Evolutionary conservation across 2,797 vertebrate genomes (phyloP).

Genomic region (Sibirionetta formosa): DNA sequence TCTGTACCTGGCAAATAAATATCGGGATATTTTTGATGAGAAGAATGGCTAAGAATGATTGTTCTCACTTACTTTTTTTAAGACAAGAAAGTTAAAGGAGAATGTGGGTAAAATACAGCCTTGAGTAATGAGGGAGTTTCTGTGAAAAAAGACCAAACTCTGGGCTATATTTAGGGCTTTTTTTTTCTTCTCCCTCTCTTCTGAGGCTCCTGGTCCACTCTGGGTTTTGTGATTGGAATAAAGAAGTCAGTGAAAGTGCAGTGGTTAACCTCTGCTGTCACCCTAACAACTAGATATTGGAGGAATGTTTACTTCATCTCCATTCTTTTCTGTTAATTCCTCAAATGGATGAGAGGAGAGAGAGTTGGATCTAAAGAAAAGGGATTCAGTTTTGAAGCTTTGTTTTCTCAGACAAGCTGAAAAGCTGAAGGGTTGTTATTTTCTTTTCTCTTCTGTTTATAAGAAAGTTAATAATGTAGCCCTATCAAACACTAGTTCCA

Average conservation of each 20-base stretch:
- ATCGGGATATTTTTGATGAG: background rate
- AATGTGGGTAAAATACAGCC: background rate
- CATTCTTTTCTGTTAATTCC: background rate
- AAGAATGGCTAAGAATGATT: background rate
- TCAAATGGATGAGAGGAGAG: background rate
- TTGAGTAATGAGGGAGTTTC: background rate
- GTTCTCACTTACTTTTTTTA: background rate
- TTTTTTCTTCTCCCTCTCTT: fast-evolving
- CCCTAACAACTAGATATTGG: background rate
- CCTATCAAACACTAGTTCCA: background rate
- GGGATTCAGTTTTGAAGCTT: background rate
- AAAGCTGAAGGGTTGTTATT: background rate
- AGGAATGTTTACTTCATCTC: background rate
- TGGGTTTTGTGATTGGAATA: background rate
- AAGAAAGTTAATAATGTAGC: background rate
- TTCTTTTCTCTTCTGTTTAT: background rate
- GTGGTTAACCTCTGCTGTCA: background rate
- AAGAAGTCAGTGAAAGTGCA: background rate
- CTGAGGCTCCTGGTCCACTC: background rate
- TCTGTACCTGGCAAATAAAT: background rate
- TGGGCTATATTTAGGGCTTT: background rate
- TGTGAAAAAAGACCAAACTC: background rate
- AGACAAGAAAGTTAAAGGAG: background rate
- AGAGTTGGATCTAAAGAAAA: background rate
- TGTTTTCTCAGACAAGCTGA: background rate